A percentile compares a stretch with the other conserved stretches of the same genome.
These are phyloP conservation scores for Patella ulyssiponensis DNA, from an alignment of 2,888 invertebrate genomes.

Conservation along the genomic window DNA sequence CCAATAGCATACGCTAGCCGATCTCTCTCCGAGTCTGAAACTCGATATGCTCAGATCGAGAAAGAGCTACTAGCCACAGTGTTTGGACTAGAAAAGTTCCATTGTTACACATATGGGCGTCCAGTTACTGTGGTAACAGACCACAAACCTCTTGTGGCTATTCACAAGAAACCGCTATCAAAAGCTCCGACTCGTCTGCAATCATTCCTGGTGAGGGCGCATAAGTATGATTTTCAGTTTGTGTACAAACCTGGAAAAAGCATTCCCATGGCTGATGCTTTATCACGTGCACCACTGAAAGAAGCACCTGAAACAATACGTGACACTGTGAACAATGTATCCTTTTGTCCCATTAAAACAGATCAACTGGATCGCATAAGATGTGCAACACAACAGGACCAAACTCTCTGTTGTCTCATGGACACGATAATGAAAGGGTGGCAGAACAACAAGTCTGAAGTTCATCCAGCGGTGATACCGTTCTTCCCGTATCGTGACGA, in stretches of 20 bases:
- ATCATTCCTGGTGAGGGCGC: conserved; percentile 30
- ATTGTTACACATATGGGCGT: conserved; percentile 36
- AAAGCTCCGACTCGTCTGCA: conserved; percentile 36
- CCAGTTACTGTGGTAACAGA: conserved; percentile 29
- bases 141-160: conserved; percentile 35
- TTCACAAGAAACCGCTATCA: conserved; percentile 36
- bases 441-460: conserved; percentile 22
- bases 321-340: conserved; percentile 12
- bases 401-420: conserved; percentile 14
- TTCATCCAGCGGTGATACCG: background rate
- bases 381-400: conserved; percentile 22
- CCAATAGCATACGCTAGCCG: conserved; percentile 37
- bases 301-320: background rate
- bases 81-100: conserved; percentile 34
- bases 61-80: background rate
- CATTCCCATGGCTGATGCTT: conserved; percentile 35
- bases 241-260: conserved; percentile 33
- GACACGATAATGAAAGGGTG: conserved; percentile 28
- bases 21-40: background rate
- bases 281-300: conserved; percentile 35
- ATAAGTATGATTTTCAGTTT: conserved; percentile 35
- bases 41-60: background rate
- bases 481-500: conserved; percentile 27
- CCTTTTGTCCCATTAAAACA: conserved; percentile 18
- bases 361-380: conserved; percentile 19